Evolutionary conservation across 2,797 vertebrate genomes (phyloP).

Genomic region (Todus mexicanus): DNA sequence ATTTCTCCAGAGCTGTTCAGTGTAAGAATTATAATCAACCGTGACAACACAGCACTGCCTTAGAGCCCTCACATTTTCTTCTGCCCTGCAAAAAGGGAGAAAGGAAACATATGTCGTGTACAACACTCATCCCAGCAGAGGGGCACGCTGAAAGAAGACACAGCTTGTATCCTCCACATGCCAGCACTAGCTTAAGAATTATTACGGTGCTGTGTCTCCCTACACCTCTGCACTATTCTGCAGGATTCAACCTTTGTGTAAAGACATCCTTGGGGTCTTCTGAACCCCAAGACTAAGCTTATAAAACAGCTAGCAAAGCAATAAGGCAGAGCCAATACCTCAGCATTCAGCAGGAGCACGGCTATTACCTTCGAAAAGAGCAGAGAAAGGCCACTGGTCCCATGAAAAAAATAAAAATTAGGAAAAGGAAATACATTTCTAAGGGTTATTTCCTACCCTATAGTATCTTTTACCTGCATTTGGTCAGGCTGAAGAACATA

Average conservation of each 20-base stretch:
- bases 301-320: neutral
- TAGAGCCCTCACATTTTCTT: neutral
- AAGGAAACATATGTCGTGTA: neutral
- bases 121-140: neutral
- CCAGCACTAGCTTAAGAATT: neutral
- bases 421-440: neutral
- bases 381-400: neutral
- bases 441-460: neutral
- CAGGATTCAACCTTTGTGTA: neutral
- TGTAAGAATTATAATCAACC: neutral
- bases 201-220: neutral
- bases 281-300: neutral
- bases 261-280: neutral
- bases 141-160: neutral
- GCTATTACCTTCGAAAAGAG: neutral
- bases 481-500: constrained; percentile 91
- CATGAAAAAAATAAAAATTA: neutral
- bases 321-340: neutral
- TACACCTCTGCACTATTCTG: neutral
- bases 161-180: neutral
- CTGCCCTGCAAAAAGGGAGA: neutral
- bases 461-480: constrained; percentile 85
- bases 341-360: neutral
- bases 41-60: neutral
- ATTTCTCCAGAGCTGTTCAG: constrained; percentile 19